Evolutionary conservation across 2,797 vertebrate species (phyloP).

Genomic region (Mus minutoides): DNA sequence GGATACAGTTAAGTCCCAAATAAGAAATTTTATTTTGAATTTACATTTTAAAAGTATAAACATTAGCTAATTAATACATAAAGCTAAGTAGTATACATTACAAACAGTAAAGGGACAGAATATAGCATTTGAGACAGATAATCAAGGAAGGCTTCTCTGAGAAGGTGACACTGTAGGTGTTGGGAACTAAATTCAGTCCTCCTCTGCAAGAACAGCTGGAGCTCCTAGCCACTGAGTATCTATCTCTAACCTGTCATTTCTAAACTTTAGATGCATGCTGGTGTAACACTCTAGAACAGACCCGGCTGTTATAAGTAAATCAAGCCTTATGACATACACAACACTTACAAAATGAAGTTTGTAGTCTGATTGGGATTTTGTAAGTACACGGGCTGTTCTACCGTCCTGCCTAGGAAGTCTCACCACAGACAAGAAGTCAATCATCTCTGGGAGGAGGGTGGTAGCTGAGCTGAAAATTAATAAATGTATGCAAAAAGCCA

Average conservation of each 20-base stretch:
- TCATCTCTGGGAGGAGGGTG: neutral
- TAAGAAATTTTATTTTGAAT: conserved; percentile 51
- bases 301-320: conserved; percentile 39
- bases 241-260: neutral
- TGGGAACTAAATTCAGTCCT: neutral
- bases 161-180: neutral
- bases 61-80: conserved; percentile 23
- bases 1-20: conserved; percentile 19
- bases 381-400: neutral
- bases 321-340: neutral
- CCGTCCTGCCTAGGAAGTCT: neutral
- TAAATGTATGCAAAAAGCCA: neutral
- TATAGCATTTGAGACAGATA: conserved; percentile 4
- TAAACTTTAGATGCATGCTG: neutral
- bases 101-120: neutral
- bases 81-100: conserved; percentile 13
- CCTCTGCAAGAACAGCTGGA: neutral
- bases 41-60: conserved; percentile 43
- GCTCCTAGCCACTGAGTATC: neutral
- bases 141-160: conserved; percentile 11
- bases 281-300: conserved; percentile 21
- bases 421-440: neutral
- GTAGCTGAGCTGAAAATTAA: conserved; percentile 12
- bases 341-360: neutral
- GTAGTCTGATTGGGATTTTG: neutral